phyloP scores from a whole-genome alignment of 2,888 invertebrate species.

The Drosophila cracens region DNA sequence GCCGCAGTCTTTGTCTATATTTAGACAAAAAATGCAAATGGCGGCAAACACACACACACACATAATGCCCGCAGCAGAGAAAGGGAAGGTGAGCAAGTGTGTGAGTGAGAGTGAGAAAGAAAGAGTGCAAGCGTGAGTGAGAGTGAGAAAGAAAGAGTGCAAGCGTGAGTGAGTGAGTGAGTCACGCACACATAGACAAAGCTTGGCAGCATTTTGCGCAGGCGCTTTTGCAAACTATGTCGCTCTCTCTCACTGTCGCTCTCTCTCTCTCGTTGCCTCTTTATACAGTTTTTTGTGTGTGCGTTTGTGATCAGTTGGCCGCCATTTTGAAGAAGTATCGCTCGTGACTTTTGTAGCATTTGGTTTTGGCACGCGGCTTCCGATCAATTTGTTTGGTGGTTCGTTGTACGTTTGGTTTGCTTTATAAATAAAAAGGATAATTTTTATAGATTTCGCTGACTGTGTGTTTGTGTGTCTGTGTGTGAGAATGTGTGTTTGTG shows the following conservation, averaged over 20 bases:
- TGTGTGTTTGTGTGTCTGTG: constrained; percentile 4
- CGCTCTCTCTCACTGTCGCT: neutral
- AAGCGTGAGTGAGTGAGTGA: constrained; percentile 4
- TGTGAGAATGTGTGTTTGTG: constrained; percentile 7
- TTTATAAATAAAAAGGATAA: constrained; percentile 69
- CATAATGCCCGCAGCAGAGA: constrained; percentile 11
- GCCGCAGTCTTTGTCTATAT: constrained; percentile 66
- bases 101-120: neutral
- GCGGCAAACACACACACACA: constrained; percentile 47
- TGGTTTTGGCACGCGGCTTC: constrained; percentile 41
- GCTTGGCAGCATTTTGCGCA: constrained; percentile 58
- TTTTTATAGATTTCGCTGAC: constrained; percentile 64
- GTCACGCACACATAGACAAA: constrained; percentile 34
- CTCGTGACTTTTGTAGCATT: constrained; percentile 42
- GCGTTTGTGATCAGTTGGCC: constrained; percentile 29
- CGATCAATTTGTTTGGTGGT: constrained; percentile 47
- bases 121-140: neutral
- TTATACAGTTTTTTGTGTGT: neutral
- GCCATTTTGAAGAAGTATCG: constrained; percentile 46
- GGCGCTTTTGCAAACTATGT: constrained; percentile 38
- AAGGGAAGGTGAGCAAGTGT: neutral
- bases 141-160: constrained; percentile 1
- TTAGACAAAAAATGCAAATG: constrained; percentile 80
- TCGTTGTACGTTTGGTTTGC: constrained; percentile 38
- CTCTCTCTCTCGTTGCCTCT: too few species aligned